phyloP scores from a whole-genome alignment of 2,888 invertebrate species.

The Timandra comae region DNA sequence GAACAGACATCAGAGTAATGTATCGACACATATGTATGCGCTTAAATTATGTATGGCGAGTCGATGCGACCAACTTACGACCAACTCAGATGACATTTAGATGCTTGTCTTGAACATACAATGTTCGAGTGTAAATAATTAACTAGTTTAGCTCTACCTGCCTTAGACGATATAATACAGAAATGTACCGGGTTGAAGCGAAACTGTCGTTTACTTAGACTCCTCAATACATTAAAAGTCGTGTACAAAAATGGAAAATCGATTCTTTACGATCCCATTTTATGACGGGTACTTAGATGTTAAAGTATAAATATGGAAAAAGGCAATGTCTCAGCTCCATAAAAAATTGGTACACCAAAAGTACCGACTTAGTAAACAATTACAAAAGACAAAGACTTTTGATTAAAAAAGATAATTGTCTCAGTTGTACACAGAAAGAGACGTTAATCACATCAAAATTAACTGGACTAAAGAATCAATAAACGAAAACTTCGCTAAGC shows the following conservation, averaged over 20 bases:
- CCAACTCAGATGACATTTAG: constrained; percentile 34
- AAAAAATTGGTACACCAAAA: constrained; percentile 2
- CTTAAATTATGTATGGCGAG: constrained; percentile 17
- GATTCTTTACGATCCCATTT: constrained; percentile 2
- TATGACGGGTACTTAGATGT: constrained; percentile 4
- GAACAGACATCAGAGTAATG: neutral
- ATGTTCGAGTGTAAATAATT: constrained; percentile 29
- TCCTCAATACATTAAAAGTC: neutral
- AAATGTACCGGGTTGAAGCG: neutral
- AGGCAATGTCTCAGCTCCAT: constrained; percentile 3
- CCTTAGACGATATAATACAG: neutral
- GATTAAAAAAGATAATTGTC: too few species aligned
- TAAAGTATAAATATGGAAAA: constrained; percentile 7
- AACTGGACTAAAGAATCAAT: too few species aligned
- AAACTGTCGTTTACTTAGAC: neutral
- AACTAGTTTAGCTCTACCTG: constrained; percentile 9
- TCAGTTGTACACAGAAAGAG: too few species aligned
- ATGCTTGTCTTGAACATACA: constrained; percentile 26
- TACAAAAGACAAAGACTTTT: too few species aligned
- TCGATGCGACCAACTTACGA: constrained; percentile 13
- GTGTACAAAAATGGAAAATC: constrained; percentile 1
- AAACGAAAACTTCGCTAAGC: too few species aligned
- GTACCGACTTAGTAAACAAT: too few species aligned
- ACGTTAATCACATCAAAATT: too few species aligned
- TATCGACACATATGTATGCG: constrained; percentile 7